Evolutionary conservation across 2,888 invertebrate genomes (phyloP), one percentile per base, ranked within the genome.

Genomic region (Synanthedon myopaeformis): DNA sequence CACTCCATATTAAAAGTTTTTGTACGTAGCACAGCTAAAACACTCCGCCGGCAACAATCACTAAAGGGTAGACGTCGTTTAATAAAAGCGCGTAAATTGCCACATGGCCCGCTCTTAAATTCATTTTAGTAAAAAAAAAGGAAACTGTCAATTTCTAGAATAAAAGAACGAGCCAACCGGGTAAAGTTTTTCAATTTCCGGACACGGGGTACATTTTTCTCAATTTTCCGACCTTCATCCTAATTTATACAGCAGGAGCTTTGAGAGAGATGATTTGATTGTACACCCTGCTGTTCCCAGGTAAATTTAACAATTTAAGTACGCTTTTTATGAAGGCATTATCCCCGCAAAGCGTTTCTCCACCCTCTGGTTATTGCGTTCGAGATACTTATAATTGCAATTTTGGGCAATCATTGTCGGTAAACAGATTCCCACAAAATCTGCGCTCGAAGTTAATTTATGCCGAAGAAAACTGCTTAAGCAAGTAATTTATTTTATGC

Each of bases 141-240:
- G 72, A 70, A 70, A 68, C 67, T 74, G 75, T 74, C 75, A 79
- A 81, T 74, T 76, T 75, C 72, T 76, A 76, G 72, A 76, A 76
- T 74, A 78, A 79, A 79, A 73, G 70, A 70, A 68, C 67, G 67
- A 62, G 60, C 61, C 60, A 61, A 62, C 61, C 61, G 68, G 67
- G 65, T 77, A 74, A 84, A 86, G 77, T 84, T 86, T 86, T 85
- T 83, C 84, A 85, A 85, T 86, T 84, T 84, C 86, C 85, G 82
- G 78, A 69, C 75, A 68, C 23, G 68, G 28, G 28, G 74, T 70
- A 76, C 76, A 75, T 78, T 82, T 56, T 74, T 78, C 76, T 73
- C 78, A 79, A 80, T 82, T 77, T 80, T 68, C 72, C 70, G 66
- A 74, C 76, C 74, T 76, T 64, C 73, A 63, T 75, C 71, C 76